Percentiles rank a stretch among this genome's conserved stretches.
Evolutionary conservation across 2,888 invertebrate genomes (phyloP).

Genomic region (Sepioteuthis lessoniana): DNA sequence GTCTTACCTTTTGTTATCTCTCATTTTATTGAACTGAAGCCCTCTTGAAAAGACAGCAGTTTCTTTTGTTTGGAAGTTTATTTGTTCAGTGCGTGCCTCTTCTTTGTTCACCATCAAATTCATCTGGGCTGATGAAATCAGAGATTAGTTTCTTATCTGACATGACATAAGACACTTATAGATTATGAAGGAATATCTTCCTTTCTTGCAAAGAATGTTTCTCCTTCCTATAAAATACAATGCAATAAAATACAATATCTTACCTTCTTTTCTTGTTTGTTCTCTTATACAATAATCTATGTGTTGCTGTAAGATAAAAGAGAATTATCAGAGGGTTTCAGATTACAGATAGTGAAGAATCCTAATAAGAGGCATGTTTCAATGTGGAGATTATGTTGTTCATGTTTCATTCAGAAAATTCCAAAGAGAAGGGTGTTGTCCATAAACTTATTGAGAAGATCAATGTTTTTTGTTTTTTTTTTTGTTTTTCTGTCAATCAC

Average conservation of each 20-base stretch:
- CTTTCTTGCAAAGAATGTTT: neutral
- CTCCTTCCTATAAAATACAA: neutral
- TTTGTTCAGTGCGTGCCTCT: neutral
- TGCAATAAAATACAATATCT: neutral
- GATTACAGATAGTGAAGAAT: neutral
- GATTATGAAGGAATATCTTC: neutral
- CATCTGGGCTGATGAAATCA: neutral
- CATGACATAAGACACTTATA: neutral
- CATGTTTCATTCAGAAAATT: neutral
- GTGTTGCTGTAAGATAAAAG: neutral
- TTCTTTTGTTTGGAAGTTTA: neutral
- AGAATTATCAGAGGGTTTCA: constrained; percentile 33
- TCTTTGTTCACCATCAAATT: neutral
- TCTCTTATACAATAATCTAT: neutral
- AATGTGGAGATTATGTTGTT: neutral
- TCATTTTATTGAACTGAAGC: neutral
- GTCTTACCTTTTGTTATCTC: neutral
- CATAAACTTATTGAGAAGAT: neutral
- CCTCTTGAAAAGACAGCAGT: neutral
- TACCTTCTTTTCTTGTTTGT: neutral
- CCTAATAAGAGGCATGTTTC: neutral
- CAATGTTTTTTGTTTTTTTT: neutral
- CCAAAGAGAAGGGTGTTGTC: neutral
- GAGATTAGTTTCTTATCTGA: constrained; percentile 23
- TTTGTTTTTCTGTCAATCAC: neutral